phyloP scores from a whole-genome alignment of 1,140 invertebrate species.

The Psix sp. region DNA sequence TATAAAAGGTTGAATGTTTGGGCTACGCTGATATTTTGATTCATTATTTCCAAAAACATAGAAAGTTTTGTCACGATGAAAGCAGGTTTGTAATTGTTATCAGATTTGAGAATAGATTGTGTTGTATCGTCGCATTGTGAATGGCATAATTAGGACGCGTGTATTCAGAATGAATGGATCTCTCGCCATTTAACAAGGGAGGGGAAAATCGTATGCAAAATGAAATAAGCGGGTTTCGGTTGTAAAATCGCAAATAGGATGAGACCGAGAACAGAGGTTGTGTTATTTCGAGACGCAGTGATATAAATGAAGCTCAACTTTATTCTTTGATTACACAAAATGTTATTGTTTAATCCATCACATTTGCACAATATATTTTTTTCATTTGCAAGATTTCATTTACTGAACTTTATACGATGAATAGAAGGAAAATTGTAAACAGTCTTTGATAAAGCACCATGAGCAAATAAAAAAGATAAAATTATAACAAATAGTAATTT shows the following conservation, averaged over 20 bases:
- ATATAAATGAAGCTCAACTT: slow-evolving; percentile 35
- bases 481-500: no score
- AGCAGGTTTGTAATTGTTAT: slow-evolving; percentile 34
- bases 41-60: not conserved
- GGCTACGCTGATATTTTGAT: not conserved
- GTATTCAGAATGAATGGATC: slow-evolving; percentile 45
- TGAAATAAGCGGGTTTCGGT: slow-evolving; percentile 23
- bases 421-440: no score
- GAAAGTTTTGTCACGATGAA: slow-evolving; percentile 10
- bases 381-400: no score
- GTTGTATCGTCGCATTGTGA: slow-evolving; percentile 43
- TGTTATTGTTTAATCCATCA: no score
- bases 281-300: slow-evolving; percentile 37
- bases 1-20: no score
- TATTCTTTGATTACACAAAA: no score
- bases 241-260: slow-evolving; percentile 34
- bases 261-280: slow-evolving; percentile 2
- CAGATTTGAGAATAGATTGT: slow-evolving; percentile 42
- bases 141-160: slow-evolving; percentile 49
- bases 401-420: no score
- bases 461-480: no score
- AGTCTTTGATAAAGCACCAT: no score
- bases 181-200: slow-evolving; percentile 13
- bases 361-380: no score
- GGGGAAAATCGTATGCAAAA: slow-evolving; percentile 23